phyloP scores from a whole-genome alignment of 1,140 invertebrate species.

The Steinernema feltiae region DNA sequence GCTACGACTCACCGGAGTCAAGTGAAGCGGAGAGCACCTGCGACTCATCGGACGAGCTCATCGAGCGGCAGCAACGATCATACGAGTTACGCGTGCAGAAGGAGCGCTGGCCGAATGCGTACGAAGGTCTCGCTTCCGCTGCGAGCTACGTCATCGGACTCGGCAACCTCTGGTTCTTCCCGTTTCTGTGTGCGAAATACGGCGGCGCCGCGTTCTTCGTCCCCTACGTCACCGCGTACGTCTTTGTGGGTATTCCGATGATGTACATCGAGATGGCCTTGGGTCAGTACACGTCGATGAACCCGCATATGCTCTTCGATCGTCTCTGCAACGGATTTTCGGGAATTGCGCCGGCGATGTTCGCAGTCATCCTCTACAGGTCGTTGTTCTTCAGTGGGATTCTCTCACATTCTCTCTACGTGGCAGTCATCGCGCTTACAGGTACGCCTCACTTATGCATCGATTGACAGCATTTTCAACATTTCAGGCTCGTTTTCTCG shows the following conservation, averaged over 20 bases:
- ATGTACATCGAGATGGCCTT: constrained; percentile 14
- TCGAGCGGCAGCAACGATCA: background rate
- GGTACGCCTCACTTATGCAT: background rate
- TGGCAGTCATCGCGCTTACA: background rate
- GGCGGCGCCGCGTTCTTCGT: background rate
- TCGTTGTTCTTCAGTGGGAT: constrained; percentile 1
- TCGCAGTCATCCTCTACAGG: background rate
- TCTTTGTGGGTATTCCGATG: constrained; percentile 11
- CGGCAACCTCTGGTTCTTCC: constrained; percentile 9
- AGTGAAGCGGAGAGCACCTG: background rate
- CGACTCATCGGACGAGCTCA: background rate
- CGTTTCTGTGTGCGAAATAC: background rate
- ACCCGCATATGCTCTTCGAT: background rate
- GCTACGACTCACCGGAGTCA: background rate
- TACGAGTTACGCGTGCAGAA: constrained; percentile 5
- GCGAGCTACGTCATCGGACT: background rate
- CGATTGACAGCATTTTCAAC: background rate
- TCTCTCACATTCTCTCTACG: background rate
- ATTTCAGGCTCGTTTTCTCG: background rate
- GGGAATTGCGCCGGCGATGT: constrained; percentile 2
- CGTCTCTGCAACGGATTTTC: background rate
- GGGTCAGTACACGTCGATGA: constrained; percentile 14
- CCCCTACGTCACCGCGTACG: background rate
- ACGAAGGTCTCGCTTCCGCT: background rate
- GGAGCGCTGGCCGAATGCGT: background rate